These are phyloP conservation scores for Resseliella maxima DNA, from an alignment of 2,888 invertebrate species.

Conservation along the genomic window DNA sequence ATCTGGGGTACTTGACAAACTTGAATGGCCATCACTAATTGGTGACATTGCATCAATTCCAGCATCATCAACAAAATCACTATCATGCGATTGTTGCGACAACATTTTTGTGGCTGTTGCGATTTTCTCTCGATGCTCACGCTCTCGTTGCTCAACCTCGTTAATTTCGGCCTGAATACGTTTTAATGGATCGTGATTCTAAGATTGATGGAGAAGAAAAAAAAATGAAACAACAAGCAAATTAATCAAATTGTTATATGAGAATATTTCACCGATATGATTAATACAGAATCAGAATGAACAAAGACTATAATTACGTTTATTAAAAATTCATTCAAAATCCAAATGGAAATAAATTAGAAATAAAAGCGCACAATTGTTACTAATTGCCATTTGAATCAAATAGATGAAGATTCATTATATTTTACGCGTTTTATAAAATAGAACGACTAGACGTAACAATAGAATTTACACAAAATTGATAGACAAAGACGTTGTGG, in stretches of 20 bases:
- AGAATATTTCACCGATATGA: background rate
- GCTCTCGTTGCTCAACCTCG: conserved; percentile 85
- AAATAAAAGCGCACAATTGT: background rate
- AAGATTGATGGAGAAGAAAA: conserved; percentile 61
- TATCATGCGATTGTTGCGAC: conserved; percentile 61
- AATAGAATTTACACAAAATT: conserved; percentile 7
- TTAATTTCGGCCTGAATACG: conserved; percentile 91
- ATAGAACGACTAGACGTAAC: background rate
- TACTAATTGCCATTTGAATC: background rate
- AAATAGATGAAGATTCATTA: background rate
- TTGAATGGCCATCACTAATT: conserved; percentile 25
- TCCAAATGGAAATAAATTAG: background rate
- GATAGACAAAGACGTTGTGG: background rate
- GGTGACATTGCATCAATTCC: conserved; percentile 35
- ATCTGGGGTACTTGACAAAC: conserved; percentile 10
- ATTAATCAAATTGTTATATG: conserved; percentile 37
- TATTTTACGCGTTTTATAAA: background rate
- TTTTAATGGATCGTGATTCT: conserved; percentile 78
- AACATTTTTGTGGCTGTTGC: conserved; percentile 62
- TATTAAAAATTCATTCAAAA: conserved; percentile 14
- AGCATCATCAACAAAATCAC: conserved; percentile 41
- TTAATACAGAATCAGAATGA: background rate
- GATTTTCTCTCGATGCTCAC: conserved; percentile 75
- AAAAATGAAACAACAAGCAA: conserved; percentile 55
- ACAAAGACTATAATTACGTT: background rate